Evolutionary conservation across 2,113 vertebrate genomes (phyloP), one percentile per base, ranked within the genome.

Genomic region (Grammomys dolichurus): DNA sequence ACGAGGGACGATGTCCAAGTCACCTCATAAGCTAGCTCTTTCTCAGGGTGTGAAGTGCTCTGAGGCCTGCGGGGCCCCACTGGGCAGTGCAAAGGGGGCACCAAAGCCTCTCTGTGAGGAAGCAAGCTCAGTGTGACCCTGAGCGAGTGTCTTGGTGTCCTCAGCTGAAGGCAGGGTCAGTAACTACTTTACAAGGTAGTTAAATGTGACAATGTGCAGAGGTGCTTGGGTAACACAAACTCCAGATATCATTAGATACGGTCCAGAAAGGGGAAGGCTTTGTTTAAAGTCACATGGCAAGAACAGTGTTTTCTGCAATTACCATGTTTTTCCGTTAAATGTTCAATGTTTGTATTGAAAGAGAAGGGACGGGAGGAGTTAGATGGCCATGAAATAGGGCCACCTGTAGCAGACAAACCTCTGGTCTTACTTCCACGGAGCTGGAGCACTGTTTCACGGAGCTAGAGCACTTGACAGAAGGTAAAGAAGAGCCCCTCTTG

Each of bases 321-420:
- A 70, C 7, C 40, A 24, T 78, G 67, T 56, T 89, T 93, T 86
- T 26, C 33, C 7, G 58, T 78, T 69, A 19, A 46, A 58, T 70
- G 69, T 93, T 77, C 20, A 56, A 36, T 89, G 36, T 97, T 63
- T 95, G 70, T 78, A 72, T 89, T 22, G 69, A 67, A 94, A 77
- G 86, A 69, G 72, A 24, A 89, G 76, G 40, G 56, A 58, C 4
- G 11, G 60, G 63, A 81, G n/a, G 48, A 63, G 2, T 88, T 8
- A 60, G 58, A 81, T 33, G 51, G 9, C 33, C 24, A 10, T 0
- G 48, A 8, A 20, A 10, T 60, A 43, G 65, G 75, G 13, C 70
- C 40, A 10, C 72, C 54, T 46, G 78, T 4, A 69, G 31, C 82
- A 48, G 4, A 24, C 36, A 58, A 4, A 3, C 24, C 69, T 46